Evolutionary conservation across 92 coral and sea anemone genomes (phyloP).

Genomic region (Bergia puertoricense): DNA sequence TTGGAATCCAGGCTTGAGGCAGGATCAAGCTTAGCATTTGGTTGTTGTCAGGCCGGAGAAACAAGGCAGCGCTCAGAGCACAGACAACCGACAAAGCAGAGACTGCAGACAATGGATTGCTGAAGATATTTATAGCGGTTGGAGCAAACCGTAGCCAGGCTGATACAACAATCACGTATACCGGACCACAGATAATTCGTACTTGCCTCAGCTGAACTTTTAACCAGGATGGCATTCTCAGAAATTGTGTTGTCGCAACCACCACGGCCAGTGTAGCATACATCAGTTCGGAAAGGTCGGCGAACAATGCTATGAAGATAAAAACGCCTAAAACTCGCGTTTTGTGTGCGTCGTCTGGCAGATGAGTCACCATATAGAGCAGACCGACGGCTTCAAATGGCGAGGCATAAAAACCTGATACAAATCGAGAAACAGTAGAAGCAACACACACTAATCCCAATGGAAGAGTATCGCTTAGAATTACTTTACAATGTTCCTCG

Average conservation of each 20-base stretch:
- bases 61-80: slow-evolving; percentile 55
- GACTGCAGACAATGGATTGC: neutral
- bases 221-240: slow-evolving; percentile 47
- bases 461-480: slow-evolving; percentile 30
- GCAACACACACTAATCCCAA: neutral
- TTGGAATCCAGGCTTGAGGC: slow-evolving; percentile 52
- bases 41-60: slow-evolving; percentile 63
- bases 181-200: slow-evolving; percentile 62
- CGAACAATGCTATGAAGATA: slow-evolving; percentile 11
- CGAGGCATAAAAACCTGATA: neutral
- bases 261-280: slow-evolving; percentile 37
- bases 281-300: slow-evolving; percentile 26
- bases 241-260: slow-evolving; percentile 59
- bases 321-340: slow-evolving; percentile 27
- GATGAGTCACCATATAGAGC: neutral
- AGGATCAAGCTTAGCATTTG: slow-evolving; percentile 38
- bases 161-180: slow-evolving; percentile 40
- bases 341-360: slow-evolving; percentile 37
- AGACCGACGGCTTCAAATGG: slow-evolving; percentile 10
- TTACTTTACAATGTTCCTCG: slow-evolving; percentile 27
- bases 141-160: slow-evolving; percentile 38
- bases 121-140: neutral
- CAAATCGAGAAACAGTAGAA: neutral
- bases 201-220: slow-evolving; percentile 38
- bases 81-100: slow-evolving; percentile 13